phyloP scores from a whole-genome alignment of 2,888 invertebrate species.

The Pyralis farinalis region DNA sequence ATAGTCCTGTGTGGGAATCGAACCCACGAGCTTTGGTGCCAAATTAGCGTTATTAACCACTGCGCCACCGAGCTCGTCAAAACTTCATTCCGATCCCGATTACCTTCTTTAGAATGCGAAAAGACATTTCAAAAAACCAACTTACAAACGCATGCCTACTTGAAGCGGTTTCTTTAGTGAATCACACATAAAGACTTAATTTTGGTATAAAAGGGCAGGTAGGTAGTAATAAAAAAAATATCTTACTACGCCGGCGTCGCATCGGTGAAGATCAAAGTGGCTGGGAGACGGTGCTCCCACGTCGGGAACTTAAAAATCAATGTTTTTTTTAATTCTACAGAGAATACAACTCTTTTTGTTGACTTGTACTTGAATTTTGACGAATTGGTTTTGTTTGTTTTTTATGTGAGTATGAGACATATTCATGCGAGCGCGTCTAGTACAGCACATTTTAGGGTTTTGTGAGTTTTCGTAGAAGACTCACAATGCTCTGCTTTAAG shows the following conservation, averaged over 20 bases:
- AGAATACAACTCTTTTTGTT: slow-evolving; percentile 40
- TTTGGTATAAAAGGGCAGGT: slow-evolving; percentile 64
- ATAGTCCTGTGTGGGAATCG: too few species aligned
- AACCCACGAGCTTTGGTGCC: too few species aligned
- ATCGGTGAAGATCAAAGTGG: slow-evolving; percentile 66
- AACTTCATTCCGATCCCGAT: not conserved
- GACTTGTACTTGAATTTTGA: slow-evolving; percentile 28
- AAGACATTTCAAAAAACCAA: slow-evolving; percentile 4
- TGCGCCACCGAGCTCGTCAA: too few species aligned
- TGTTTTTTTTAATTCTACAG: slow-evolving; percentile 37
- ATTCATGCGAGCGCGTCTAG: too few species aligned
- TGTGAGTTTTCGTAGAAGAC: too few species aligned
- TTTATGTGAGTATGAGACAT: too few species aligned
- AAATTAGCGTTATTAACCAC: too few species aligned
- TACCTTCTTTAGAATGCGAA: not conserved
- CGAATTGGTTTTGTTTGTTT: slow-evolving; percentile 28
- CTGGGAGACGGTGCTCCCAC: slow-evolving; percentile 55
- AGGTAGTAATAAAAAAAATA: slow-evolving; percentile 60
- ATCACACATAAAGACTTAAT: slow-evolving; percentile 59
- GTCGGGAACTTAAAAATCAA: slow-evolving; percentile 65
- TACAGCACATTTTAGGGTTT: too few species aligned
- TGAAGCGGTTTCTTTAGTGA: slow-evolving; percentile 55
- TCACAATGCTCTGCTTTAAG: too few species aligned
- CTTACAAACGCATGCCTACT: slow-evolving; percentile 11
- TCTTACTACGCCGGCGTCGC: slow-evolving; percentile 52